These are phyloP conservation scores for Poecile atricapillus DNA, from an alignment of 2,113 vertebrate species.

Conservation along the genomic window DNA sequence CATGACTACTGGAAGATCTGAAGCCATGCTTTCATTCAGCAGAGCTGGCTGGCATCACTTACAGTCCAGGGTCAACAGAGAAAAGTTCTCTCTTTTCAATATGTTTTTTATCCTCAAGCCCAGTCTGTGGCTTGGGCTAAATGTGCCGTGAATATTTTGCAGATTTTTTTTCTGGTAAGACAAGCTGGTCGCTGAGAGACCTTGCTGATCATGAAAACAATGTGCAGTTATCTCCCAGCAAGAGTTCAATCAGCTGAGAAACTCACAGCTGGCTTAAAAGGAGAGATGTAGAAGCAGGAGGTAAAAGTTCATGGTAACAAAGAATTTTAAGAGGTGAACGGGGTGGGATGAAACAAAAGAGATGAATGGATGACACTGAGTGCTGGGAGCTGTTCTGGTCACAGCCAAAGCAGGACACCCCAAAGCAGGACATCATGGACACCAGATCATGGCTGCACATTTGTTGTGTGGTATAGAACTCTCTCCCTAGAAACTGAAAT, in stretches of 20 bases:
- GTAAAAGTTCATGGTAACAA: not conserved
- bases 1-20: not conserved
- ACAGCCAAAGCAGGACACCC: not conserved
- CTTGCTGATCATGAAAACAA: slow-evolving; percentile 7
- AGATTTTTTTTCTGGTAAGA: not conserved
- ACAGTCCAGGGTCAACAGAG: not conserved
- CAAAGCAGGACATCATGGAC: no score
- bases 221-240: not conserved
- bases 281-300: not conserved
- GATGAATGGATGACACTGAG: not conserved
- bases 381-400: not conserved
- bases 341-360: not conserved
- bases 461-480: not conserved
- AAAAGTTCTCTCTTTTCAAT: not conserved
- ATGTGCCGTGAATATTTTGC: not conserved
- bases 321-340: not conserved
- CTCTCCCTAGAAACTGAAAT: not conserved
- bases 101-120: not conserved
- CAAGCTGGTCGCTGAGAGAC: not conserved
- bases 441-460: not conserved
- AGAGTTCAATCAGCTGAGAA: slow-evolving; percentile 10
- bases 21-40: not conserved
- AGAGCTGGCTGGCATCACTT: not conserved
- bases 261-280: slow-evolving; percentile 18
- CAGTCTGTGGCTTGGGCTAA: not conserved